Percentiles rank a stretch among this genome's conserved stretches.
phyloP scores from a whole-genome alignment of 2,797 vertebrate species.

The Macrochelys suwanniensis region DNA sequence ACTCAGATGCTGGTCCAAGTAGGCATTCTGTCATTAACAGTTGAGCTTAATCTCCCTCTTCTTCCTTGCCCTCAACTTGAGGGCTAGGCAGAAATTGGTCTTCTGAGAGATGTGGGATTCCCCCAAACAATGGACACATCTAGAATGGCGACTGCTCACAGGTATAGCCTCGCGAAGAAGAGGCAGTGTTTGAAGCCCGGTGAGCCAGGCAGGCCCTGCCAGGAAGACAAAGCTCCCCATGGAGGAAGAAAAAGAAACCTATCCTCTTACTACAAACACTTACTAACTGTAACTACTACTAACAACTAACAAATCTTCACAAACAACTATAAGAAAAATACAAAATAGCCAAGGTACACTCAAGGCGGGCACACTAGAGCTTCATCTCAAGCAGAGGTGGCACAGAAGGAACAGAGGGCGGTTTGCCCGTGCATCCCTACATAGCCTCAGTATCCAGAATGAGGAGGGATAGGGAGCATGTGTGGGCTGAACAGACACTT shows the following conservation, averaged over 20 bases:
- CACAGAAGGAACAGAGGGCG: background rate
- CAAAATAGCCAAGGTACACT: background rate
- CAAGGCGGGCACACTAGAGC: background rate
- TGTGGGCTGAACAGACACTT: background rate
- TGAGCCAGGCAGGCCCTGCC: no score
- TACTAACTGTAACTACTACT: background rate
- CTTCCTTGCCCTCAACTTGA: background rate
- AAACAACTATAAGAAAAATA: background rate
- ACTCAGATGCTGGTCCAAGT: background rate
- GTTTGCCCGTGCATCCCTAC: background rate
- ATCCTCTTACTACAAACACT: no score
- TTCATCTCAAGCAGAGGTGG: background rate
- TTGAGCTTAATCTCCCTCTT: background rate
- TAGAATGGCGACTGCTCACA: no score
- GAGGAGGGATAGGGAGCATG: background rate
- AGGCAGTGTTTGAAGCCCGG: no score
- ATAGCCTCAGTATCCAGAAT: background rate
- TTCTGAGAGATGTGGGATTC: no score
- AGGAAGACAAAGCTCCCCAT: background rate
- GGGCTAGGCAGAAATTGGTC: no score
- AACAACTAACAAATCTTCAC: background rate
- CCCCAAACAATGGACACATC: no score
- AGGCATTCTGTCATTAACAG: background rate
- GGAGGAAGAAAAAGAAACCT: no score
- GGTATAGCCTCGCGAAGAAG: no score